Evolutionary conservation across 2,888 invertebrate genomes (phyloP), one percentile per base, ranked within the genome.

Genomic region (Chaetoderma sp.): DNA sequence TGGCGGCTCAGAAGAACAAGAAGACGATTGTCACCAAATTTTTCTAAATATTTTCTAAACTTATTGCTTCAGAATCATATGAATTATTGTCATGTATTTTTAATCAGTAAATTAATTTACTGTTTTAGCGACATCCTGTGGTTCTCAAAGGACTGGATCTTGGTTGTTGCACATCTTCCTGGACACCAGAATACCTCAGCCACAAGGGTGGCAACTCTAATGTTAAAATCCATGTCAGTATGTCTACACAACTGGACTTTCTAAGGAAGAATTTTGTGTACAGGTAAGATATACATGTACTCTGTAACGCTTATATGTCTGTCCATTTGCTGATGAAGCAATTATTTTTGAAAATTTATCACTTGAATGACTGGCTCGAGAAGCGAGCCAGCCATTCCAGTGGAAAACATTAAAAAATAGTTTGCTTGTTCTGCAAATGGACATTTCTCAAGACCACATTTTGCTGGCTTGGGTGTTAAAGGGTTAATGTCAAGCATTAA

Each of bases 251-350:
- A 63, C 84, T 89, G 85, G 87, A 89, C 77, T 89, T 89, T 74
- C 79, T 88, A 25, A 79, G 80, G 36, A 89, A 89, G 75, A 89
- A 89, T 71, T 89, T 89, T 78, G 60, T 80, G 0, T 89, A 89
- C 77, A 88, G 86, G 87, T 86, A 78, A 54, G 45, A 23, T 36
- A 23, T 10, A 13, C 39, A 36, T 36, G 39, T 36, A 36, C 10
- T n/a, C 10, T 36, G 39, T 36, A 36, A 36, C 39, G 10, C 10
- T 36, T 36, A 36, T n/a, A 10, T 36, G 39, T 36, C n/a, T 13
- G 39, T 36, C 39, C 39, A 13, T 61, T 23, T 10, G 27, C n/a
- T 4, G 18, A 16, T 42, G 8, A 8, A n/a, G n/a, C n/a, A n/a
- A n/a, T n/a, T n/a, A n/a, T n/a, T n/a, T n/a, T n/a, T n/a, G n/a